Conservation (phyloP, 2,113 vertebrate species). For the Illadopsis cleaveri region DNA sequence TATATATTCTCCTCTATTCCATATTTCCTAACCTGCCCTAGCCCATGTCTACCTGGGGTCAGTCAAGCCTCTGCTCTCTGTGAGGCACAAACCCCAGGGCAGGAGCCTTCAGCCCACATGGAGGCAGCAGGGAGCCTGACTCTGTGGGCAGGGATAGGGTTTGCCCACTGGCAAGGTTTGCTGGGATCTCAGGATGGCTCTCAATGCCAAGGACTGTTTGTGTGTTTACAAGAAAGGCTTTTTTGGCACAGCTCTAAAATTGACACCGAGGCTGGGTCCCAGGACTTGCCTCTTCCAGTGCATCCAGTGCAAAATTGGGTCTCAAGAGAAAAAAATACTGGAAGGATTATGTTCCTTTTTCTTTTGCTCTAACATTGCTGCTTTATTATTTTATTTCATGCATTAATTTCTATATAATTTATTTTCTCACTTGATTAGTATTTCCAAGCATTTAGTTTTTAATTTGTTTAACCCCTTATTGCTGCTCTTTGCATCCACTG, state of each 20-base stretch:
- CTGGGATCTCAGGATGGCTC: background rate
- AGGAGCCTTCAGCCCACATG: background rate
- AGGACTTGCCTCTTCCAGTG: conserved; percentile 24
- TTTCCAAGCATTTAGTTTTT: background rate
- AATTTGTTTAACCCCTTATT: background rate
- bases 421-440: conserved; percentile 6
- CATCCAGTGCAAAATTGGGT: background rate
- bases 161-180: background rate
- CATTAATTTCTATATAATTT: background rate
- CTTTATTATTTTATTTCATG: background rate
- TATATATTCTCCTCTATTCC: background rate
- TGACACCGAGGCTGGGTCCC: background rate
- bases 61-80: background rate
- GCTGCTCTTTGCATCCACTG: background rate
- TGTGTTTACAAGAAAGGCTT: conserved; percentile 60
- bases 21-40: background rate
- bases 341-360: background rate
- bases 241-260: conserved; percentile 6
- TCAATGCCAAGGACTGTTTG: conserved; percentile 61
- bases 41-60: background rate
- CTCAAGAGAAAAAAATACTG: background rate
- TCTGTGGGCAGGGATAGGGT: background rate
- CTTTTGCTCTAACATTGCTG: background rate
- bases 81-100: background rate
- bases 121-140: conserved; percentile 20